Percentiles rank a stretch among this genome's conserved stretches.
phyloP scores from a whole-genome alignment of 1,140 invertebrate species.

The Zaprionus vittiger region DNA sequence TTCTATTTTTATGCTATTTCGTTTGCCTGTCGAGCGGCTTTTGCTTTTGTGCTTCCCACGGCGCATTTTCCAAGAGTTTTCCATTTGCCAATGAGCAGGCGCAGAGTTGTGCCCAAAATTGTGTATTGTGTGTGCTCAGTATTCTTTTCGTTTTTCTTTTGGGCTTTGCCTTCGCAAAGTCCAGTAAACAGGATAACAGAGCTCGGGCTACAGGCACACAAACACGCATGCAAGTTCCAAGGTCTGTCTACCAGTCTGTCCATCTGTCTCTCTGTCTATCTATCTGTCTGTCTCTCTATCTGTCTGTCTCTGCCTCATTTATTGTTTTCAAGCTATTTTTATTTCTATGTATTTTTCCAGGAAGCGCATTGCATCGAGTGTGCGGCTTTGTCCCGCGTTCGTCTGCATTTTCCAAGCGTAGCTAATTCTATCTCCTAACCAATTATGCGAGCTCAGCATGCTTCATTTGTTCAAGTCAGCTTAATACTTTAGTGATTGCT shows the following conservation, averaged over 20 bases:
- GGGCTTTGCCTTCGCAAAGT: conserved; percentile 77
- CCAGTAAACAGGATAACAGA: conserved; percentile 44
- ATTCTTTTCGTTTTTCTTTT: conserved; percentile 64
- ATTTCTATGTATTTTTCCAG: conserved; percentile 43
- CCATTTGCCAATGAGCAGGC: conserved; percentile 39
- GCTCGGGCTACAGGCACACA: conserved; percentile 12
- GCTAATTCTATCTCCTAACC: conserved; percentile 15
- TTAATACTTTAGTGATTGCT: neutral
- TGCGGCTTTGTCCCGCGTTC: neutral
- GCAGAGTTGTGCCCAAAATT: conserved; percentile 34
- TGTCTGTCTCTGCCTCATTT: neutral
- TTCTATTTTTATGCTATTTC: conserved; percentile 49
- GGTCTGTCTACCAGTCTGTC: conserved; percentile 6
- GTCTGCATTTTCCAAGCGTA: conserved; percentile 13
- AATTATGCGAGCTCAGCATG: conserved; percentile 9
- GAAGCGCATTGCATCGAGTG: conserved; percentile 46
- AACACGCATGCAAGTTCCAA: conserved; percentile 56
- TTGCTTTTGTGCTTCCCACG: conserved; percentile 68
- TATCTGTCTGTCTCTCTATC: neutral
- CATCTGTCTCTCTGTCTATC: no score
- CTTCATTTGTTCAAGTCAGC: neutral
- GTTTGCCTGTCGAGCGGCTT: conserved; percentile 53
- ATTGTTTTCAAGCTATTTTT: conserved; percentile 65
- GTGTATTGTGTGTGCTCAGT: conserved; percentile 26
- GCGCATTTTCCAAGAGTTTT: conserved; percentile 57